Evolutionary conservation across 1,140 invertebrate genomes (phyloP), one percentile per base, ranked within the genome.

Genomic region (Magallana angulata): DNA sequence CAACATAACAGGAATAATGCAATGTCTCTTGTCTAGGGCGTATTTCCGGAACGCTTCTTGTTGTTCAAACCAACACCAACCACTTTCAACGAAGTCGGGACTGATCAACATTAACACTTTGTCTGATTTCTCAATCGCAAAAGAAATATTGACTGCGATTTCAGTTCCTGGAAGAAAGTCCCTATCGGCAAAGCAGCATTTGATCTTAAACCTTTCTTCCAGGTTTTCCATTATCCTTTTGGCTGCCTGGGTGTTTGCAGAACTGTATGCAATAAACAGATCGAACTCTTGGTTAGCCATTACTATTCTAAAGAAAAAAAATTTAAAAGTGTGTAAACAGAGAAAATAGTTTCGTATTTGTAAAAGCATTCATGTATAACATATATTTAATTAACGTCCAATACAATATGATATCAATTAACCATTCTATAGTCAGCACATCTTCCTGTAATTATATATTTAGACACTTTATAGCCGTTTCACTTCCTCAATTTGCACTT

Each of bases 21-120:
- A 82, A 18, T 82, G 48, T 18, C 57, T 14, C n/a, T 58, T 56
- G 11, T 82, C 48, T 6, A 24, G 48, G 57, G 56, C 36, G 14
- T 56, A 56, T 30, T 56, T 82, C 56, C 57, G 7, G 30, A 57
- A 82, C 12, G 80, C 80, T 56, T 57, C 80, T 82, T 82, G 48
- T 58, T n/a, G 11, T 82, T 82, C 80, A 16, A 56, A 56, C 80
- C 80, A 82, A 82, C 80, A 82, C 48, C 57, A 82, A 58, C 80
- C 80, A 82, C 80, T 82, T 30, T 57, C 11, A 7, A 82, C 48
- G 56, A n/a, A 82, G 11, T n/a, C 7, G 7, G 11, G 80, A 57
- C 80, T 82, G 30, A 82, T 57, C 48, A 82, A 56, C 48, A 82
- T 57, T 18, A 82, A 14, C 8, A 58, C 56, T 58, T 56, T 82